A percentile compares a stretch with the other conserved stretches of the same genome.
phyloP scores from a whole-genome alignment of 1,140 invertebrate genomes.

The Cydia fagiglandana region DNA sequence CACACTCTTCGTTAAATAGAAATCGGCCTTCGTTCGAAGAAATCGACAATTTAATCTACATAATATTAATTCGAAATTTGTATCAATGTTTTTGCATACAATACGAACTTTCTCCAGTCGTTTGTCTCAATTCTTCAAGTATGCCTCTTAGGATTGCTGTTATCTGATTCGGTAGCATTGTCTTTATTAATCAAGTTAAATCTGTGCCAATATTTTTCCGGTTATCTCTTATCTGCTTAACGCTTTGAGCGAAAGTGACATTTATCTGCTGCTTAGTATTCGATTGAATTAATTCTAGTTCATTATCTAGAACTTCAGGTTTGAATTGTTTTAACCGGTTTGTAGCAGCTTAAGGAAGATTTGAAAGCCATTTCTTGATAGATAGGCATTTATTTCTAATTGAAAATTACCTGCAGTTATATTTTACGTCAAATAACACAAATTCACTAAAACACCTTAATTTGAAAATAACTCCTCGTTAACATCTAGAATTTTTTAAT shows the following conservation, averaged over 20 bases:
- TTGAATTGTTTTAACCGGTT: neutral
- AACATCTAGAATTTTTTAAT: too few relatives aligned
- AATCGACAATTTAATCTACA: conserved; percentile 31
- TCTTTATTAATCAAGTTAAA: conserved; percentile 18
- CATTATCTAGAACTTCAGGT: neutral
- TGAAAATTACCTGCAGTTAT: too few relatives aligned
- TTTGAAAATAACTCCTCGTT: too few relatives aligned
- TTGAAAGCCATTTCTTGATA: neutral
- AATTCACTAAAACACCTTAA: too few relatives aligned
- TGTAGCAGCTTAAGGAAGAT: neutral
- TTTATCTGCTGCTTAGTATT: conserved; percentile 27
- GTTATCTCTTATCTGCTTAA: conserved; percentile 22
- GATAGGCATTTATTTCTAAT: too few relatives aligned
- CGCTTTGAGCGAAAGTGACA: conserved; percentile 31
- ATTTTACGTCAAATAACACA: too few relatives aligned
- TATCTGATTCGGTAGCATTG: conserved; percentile 27
- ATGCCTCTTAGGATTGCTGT: conserved; percentile 13
- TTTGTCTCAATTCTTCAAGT: conserved; percentile 25
- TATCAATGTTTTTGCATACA: conserved; percentile 31
- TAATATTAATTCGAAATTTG: conserved; percentile 31
- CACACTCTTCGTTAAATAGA: conserved; percentile 17
- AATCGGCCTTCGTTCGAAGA: conserved; percentile 16
- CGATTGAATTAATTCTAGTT: conserved; percentile 20
- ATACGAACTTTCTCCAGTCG: conserved; percentile 24
- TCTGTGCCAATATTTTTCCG: conserved; percentile 31